Percentiles rank a stretch among this genome's conserved stretches.
Conservation (phyloP, 2,797 vertebrate genomes). For the Chelidonichthys spinosus region DNA sequence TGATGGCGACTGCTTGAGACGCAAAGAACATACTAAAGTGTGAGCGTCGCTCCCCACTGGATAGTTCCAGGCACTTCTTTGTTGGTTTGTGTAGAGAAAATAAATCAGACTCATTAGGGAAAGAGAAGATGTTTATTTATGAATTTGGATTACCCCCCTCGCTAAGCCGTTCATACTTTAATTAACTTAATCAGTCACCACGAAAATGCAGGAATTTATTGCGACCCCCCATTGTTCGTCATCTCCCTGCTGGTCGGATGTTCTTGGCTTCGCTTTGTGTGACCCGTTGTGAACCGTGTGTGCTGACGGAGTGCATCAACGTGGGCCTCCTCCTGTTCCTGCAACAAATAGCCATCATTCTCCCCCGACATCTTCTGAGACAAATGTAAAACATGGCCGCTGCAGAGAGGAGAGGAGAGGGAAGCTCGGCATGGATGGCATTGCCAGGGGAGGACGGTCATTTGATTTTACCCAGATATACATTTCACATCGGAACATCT, state of each 20-base stretch:
- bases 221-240: conserved; percentile 37
- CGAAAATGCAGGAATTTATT: conserved; percentile 53
- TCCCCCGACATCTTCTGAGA: conserved; percentile 13
- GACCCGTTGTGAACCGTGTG: conserved; percentile 51
- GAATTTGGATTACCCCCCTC: conserved; percentile 59
- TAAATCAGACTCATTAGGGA: conserved; percentile 65
- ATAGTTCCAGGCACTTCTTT: conserved; percentile 28
- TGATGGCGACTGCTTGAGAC: not conserved
- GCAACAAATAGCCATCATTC: conserved; percentile 39
- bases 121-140: conserved; percentile 63
- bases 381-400: conserved; percentile 1
- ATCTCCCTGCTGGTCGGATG: conserved; percentile 51
- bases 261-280: conserved; percentile 30
- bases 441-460: not conserved
- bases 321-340: conserved; percentile 14
- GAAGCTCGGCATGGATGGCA: conserved; percentile 3
- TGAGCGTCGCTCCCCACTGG: conserved; percentile 3
- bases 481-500: conserved; percentile 23
- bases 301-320: conserved; percentile 41
- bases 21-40: conserved; percentile 24
- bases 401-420: not conserved
- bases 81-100: conserved; percentile 39
- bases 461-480: conserved; percentile 10
- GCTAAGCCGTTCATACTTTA: conserved; percentile 69
- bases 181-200: conserved; percentile 76